A percentile compares a stretch with the other conserved stretches of the same genome.
These are phyloP conservation scores for Cenopis cana DNA, from an alignment of 2,888 invertebrate genomes.

Conservation along the genomic window DNA sequence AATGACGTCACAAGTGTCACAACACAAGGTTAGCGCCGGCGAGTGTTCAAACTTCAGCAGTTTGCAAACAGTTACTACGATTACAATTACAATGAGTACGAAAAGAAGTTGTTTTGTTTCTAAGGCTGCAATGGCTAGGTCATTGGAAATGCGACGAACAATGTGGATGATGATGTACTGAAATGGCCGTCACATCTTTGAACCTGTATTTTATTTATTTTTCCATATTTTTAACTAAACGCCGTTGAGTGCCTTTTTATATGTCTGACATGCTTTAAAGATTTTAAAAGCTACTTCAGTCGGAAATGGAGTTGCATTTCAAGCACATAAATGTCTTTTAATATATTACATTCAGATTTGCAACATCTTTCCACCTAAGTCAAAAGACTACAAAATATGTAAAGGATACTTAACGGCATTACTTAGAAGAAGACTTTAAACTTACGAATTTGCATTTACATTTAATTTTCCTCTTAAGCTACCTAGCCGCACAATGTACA, in stretches of 20 bases:
- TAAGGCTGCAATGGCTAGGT: no score
- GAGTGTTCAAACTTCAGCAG: no score
- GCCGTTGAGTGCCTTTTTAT: neutral
- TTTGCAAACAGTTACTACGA: no score
- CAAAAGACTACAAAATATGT: neutral
- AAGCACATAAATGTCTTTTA: no score
- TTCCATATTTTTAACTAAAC: neutral
- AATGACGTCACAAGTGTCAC: no score
- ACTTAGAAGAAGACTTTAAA: neutral
- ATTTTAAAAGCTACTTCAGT: slow-evolving; percentile 10
- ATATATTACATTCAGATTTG: neutral
- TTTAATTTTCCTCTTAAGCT: neutral
- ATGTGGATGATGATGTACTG: no score
- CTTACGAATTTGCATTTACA: neutral
- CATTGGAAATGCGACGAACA: no score
- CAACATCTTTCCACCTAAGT: neutral
- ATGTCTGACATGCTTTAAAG: neutral
- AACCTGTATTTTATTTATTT: neutral
- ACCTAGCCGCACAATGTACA: no score
- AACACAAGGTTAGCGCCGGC: no score
- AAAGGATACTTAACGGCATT: neutral
- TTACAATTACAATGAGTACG: no score
- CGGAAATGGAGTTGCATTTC: neutral
- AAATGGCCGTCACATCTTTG: no score
- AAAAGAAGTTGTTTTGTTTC: no score